Conservation (phyloP, 2,113 vertebrate species). For the Passer montanus region DNA sequence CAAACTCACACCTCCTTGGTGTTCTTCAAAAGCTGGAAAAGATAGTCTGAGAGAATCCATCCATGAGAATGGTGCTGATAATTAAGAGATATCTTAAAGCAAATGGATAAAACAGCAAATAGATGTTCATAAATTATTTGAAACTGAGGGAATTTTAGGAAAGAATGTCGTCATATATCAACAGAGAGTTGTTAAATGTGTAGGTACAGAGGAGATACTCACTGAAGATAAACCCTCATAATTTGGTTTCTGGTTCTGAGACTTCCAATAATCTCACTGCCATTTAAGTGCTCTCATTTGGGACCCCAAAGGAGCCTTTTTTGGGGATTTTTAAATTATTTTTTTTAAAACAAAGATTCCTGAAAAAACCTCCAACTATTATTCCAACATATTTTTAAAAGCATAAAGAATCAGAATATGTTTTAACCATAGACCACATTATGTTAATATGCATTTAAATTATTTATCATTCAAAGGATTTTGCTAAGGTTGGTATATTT, state of each 20-base stretch:
- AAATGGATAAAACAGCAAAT: neutral
- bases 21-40: neutral
- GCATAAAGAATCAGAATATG: neutral
- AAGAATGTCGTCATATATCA: neutral
- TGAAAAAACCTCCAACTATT: neutral
- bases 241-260: neutral
- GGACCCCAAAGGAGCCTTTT: neutral
- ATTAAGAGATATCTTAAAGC: neutral
- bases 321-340: neutral
- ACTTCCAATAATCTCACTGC: fast-evolving
- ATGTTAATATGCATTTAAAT: neutral
- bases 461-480: neutral
- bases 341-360: neutral
- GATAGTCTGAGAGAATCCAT: neutral
- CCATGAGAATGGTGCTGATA: neutral
- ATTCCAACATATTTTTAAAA: neutral
- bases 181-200: neutral
- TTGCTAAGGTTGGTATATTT: neutral
- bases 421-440: neutral
- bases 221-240: neutral
- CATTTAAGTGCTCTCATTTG: neutral
- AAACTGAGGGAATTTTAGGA: neutral
- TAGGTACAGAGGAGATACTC: neutral
- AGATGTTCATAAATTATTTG: neutral
- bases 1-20: neutral